phyloP scores from a whole-genome alignment of 2,113 vertebrate genomes.

The Scomber scombrus region DNA sequence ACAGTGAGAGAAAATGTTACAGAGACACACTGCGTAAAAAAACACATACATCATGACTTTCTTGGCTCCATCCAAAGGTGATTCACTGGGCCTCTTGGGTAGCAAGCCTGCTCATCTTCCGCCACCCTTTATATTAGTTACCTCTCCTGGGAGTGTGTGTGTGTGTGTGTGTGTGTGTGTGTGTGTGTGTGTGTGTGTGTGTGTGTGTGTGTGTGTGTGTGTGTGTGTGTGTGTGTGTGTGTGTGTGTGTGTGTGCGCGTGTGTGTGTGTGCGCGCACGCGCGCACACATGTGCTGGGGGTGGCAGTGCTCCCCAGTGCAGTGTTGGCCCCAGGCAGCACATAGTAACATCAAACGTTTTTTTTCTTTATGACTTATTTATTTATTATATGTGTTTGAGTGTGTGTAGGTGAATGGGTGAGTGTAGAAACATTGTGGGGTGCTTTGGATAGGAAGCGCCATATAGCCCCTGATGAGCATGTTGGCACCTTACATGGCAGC shows the following conservation, averaged over 20 bases:
- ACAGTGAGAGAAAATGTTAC: slow-evolving; percentile 4
- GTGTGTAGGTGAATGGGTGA: not conserved
- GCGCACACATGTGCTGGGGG: slow-evolving; percentile 35
- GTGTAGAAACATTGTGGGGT: too few relatives aligned
- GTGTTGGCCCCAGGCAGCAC: slow-evolving; percentile 82
- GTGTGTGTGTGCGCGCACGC: slow-evolving; percentile 24
- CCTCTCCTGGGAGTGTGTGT: slow-evolving; percentile 53
- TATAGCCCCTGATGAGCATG: too few relatives aligned
- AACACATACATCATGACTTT: not conserved
- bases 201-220: slow-evolving; percentile 32
- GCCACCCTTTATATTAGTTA: slow-evolving; percentile 53
- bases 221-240: slow-evolving; percentile 42
- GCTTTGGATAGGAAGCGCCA: too few relatives aligned
- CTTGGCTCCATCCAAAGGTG: slow-evolving; percentile 45
- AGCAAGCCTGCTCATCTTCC: slow-evolving; percentile 49
- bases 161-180: slow-evolving; percentile 33
- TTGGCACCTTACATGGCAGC: too few relatives aligned
- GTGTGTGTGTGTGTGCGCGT: slow-evolving; percentile 34
- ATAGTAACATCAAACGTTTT: slow-evolving; percentile 84
- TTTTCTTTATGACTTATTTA: slow-evolving; percentile 82
- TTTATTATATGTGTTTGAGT: slow-evolving; percentile 59
- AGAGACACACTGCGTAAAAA: not conserved
- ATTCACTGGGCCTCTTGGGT: slow-evolving; percentile 38
- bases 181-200: slow-evolving; percentile 21
- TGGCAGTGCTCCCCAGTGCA: slow-evolving; percentile 73